These are phyloP conservation scores for Crematogaster levior DNA, from an alignment of 2,888 invertebrate species.

Conservation along the genomic window DNA sequence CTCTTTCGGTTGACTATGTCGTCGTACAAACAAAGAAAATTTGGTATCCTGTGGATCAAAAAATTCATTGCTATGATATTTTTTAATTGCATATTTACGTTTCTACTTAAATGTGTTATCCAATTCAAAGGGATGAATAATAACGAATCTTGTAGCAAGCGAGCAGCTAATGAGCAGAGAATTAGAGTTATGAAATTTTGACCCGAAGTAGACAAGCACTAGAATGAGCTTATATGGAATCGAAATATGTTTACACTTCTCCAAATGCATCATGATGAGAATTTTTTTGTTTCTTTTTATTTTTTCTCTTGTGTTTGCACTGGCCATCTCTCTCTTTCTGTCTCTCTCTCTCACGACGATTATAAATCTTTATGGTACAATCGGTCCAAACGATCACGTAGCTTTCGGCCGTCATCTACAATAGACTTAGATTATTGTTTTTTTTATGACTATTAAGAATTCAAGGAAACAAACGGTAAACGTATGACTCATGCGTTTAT, in stretches of 20 bases:
- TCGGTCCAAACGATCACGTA: conserved; percentile 43
- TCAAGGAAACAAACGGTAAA: background rate
- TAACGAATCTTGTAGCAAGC: background rate
- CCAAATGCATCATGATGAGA: conserved; percentile 35
- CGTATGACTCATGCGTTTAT: conserved; percentile 3
- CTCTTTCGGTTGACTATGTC: background rate
- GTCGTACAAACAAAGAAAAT: background rate
- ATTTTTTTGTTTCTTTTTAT: conserved; percentile 43
- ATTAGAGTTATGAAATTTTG: conserved; percentile 56
- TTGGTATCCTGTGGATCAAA: background rate
- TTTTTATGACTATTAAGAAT: conserved; percentile 7
- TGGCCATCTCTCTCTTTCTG: too few relatives aligned
- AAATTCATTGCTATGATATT: too few relatives aligned
- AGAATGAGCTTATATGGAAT: conserved; percentile 49
- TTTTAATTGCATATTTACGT: background rate
- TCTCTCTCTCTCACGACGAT: too few relatives aligned
- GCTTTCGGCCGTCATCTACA: background rate
- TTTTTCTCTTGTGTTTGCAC: background rate
- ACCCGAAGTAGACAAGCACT: background rate
- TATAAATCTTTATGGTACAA: conserved; percentile 63
- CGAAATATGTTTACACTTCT: conserved; percentile 60
- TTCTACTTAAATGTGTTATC: background rate
- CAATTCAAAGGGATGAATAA: background rate
- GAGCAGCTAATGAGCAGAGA: conserved; percentile 54
- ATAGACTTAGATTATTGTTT: background rate